Evolutionary conservation across 2,797 vertebrate species (phyloP).

Genomic region (Syngnathus acus): DNA sequence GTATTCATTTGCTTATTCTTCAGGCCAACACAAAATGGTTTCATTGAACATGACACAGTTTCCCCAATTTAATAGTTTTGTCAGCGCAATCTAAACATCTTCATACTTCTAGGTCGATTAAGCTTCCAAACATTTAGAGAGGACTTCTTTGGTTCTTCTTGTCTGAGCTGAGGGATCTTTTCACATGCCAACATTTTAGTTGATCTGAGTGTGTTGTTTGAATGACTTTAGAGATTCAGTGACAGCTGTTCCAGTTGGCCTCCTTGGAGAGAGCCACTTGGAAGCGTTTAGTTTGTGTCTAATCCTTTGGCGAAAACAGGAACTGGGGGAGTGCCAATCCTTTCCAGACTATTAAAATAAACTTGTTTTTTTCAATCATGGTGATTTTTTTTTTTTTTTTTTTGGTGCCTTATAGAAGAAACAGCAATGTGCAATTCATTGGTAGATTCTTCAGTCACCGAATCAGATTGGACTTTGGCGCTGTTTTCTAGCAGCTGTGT

Average conservation of each 20-base stretch:
- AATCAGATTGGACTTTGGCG: not conserved
- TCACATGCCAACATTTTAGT: not conserved
- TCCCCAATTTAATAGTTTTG: no score
- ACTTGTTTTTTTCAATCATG: not conserved
- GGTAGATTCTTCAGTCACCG: not conserved
- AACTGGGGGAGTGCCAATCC: not conserved
- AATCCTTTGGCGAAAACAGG: not conserved
- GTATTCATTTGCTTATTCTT: not conserved
- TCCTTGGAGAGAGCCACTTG: not conserved
- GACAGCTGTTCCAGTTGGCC: constrained; percentile 2
- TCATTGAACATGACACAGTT: not conserved
- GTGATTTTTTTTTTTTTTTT: not conserved
- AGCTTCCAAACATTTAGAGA: not conserved
- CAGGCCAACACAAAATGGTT: not conserved
- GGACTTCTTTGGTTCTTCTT: not conserved
- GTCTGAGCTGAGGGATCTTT: not conserved
- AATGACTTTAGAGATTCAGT: constrained; percentile 1
- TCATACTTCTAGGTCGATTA: not conserved
- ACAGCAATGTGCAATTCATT: not conserved
- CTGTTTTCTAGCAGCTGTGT: not conserved
- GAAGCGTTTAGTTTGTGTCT: not conserved
- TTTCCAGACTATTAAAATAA: constrained; percentile 1
- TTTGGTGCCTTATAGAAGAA: no score
- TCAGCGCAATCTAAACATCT: not conserved
- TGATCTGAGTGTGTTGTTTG: not conserved